These are phyloP conservation scores for Apotomis betuletana DNA, from an alignment of 2,888 invertebrate species.

Conservation along the genomic window DNA sequence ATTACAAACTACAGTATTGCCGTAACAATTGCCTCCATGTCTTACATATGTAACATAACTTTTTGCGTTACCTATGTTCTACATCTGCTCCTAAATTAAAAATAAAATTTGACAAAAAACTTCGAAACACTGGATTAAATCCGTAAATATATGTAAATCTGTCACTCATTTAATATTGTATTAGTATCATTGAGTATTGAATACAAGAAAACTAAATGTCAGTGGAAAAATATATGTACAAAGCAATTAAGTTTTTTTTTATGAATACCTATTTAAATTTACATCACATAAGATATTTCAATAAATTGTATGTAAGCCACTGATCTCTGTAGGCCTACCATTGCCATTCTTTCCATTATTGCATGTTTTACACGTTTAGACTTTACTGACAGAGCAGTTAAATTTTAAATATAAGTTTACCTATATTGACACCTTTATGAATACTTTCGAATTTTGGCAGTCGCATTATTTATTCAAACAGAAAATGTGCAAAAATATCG, in stretches of 20 bases:
- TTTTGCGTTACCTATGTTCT: conserved; percentile 13
- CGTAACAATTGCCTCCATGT: conserved; percentile 38
- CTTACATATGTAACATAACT: conserved; percentile 22
- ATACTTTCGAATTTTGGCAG: conserved; percentile 76
- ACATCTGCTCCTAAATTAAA: conserved; percentile 18
- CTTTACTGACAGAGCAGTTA: conserved; percentile 10
- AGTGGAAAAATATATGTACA: conserved; percentile 21
- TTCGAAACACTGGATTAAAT: conserved; percentile 35
- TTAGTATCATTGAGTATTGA: conserved; percentile 60
- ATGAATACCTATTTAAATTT: background rate
- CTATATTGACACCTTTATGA: conserved; percentile 63
- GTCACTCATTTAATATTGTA: conserved; percentile 21
- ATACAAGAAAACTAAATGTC: conserved; percentile 31
- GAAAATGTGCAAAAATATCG: background rate
- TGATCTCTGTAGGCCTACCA: conserved; percentile 6
- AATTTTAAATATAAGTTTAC: conserved; percentile 52
- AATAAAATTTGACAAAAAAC: conserved; percentile 30
- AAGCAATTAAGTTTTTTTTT: conserved; percentile 1
- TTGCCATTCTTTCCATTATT: background rate
- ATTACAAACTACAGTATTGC: conserved; percentile 38
- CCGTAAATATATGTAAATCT: conserved; percentile 33
- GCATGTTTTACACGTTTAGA: conserved; percentile 3
- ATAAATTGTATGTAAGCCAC: conserved; percentile 21
- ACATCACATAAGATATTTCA: conserved; percentile 19
- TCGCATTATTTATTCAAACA: conserved; percentile 58